Percentiles rank a stretch among this genome's conserved stretches.
Evolutionary conservation across 2,113 vertebrate genomes (phyloP).

Genomic region (Hippocampus comes): DNA sequence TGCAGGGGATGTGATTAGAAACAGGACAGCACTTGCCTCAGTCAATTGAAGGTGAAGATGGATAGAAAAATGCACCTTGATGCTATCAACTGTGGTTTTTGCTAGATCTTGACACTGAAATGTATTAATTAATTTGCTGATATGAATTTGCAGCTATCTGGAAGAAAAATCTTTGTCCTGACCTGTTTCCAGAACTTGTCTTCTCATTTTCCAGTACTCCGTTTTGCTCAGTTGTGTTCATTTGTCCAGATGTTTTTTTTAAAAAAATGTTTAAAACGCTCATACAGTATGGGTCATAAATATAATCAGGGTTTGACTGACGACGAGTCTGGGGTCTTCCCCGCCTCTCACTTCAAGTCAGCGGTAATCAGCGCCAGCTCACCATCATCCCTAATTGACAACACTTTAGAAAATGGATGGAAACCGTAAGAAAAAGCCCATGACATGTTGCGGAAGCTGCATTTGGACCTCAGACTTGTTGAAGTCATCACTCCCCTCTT

Average conservation of each 20-base stretch:
- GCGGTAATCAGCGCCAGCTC: neutral
- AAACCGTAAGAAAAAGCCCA: neutral
- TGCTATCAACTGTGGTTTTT: neutral
- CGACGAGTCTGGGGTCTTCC: neutral
- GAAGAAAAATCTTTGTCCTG: neutral
- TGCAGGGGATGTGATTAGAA: constrained; percentile 50
- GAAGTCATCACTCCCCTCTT: constrained; percentile 23
- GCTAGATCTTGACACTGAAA: neutral
- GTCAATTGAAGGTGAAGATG: constrained; percentile 9
- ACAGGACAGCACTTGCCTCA: constrained; percentile 50
- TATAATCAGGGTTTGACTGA: neutral
- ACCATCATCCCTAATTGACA: neutral
- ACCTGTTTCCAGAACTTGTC: neutral
- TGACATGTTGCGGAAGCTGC: constrained; percentile 15
- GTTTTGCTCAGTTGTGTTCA: neutral
- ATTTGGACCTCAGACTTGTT: constrained; percentile 24
- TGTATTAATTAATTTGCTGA: neutral
- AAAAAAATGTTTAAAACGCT: neutral
- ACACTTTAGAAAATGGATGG: neutral
- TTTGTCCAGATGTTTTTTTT: neutral
- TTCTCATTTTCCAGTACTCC: neutral
- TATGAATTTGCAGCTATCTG: neutral
- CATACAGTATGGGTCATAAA: neutral
- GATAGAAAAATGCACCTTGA: neutral
- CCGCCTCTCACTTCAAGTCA: neutral